phyloP scores from a whole-genome alignment of 2,888 invertebrate species.

The Helicoverpa assulta region DNA sequence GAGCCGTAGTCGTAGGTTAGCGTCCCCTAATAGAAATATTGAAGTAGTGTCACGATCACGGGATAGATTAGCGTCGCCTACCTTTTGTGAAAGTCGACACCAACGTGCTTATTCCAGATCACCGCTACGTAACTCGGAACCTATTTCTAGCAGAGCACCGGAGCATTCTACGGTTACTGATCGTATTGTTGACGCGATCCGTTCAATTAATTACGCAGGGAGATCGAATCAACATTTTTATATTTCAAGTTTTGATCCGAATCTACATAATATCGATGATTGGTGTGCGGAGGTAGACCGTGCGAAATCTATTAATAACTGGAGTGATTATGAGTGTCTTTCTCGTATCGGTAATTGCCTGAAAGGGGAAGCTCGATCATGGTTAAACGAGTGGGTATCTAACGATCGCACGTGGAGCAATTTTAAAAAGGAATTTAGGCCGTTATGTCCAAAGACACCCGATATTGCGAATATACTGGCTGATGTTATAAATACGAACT shows the following conservation, averaged over 20 bases:
- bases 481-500: constrained; percentile 42
- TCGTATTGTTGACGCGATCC: background rate
- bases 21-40: too few species aligned
- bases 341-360: constrained; percentile 21
- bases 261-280: constrained; percentile 13
- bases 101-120: too few species aligned
- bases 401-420: constrained; percentile 53
- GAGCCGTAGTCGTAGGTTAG: too few species aligned
- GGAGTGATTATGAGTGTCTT: constrained; percentile 16
- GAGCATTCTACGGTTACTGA: background rate
- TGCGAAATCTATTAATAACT: constrained; percentile 7
- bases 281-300: constrained; percentile 24
- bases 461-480: constrained; percentile 48
- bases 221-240: constrained; percentile 3
- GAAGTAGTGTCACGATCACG: too few species aligned
- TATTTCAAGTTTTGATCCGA: constrained; percentile 21
- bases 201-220: background rate
- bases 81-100: too few species aligned
- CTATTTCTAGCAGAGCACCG: too few species aligned
- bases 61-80: too few species aligned
- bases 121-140: too few species aligned
- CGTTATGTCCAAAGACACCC: constrained; percentile 44
- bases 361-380: constrained; percentile 2
- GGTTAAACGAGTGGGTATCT: constrained; percentile 35
- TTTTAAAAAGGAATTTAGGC: constrained; percentile 49